Evolutionary conservation across 2,888 invertebrate species (phyloP).

Genomic region (Cyrtodaria siliqua): DNA sequence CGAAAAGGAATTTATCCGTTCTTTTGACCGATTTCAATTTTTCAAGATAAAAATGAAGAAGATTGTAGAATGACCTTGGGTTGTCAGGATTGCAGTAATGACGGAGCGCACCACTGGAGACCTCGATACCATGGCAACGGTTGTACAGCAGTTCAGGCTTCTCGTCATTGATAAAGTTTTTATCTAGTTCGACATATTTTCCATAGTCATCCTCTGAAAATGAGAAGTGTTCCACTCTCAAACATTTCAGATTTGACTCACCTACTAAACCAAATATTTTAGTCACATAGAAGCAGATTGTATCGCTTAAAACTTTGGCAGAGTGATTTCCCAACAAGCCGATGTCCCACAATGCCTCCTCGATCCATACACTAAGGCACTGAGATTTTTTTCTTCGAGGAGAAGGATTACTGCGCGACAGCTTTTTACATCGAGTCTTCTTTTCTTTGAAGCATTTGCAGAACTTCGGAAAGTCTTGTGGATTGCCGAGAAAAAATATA

Average conservation of each 20-base stretch:
- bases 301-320: conserved; percentile 24
- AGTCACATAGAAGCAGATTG: conserved; percentile 33
- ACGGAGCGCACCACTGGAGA: conserved; percentile 3
- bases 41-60: conserved; percentile 26
- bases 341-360: conserved; percentile 29
- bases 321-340: conserved; percentile 24
- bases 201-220: conserved; percentile 36
- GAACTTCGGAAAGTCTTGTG: conserved; percentile 7
- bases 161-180: conserved; percentile 5
- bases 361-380: not conserved
- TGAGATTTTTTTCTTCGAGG: not conserved
- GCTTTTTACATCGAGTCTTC: not conserved
- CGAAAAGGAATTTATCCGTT: conserved; percentile 13
- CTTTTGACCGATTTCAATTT: not conserved
- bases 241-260: conserved; percentile 4
- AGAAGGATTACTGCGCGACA: not conserved
- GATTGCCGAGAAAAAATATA: conserved; percentile 12
- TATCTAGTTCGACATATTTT: conserved; percentile 36
- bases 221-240: conserved; percentile 19
- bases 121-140: conserved; percentile 11
- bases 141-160: not conserved
- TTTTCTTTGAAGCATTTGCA: not conserved
- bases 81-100: conserved; percentile 35
- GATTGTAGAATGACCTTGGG: conserved; percentile 37
- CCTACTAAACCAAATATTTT: conserved; percentile 39